phyloP scores from a whole-genome alignment of 2,797 vertebrate genomes.

The Girardinus metallicus region DNA sequence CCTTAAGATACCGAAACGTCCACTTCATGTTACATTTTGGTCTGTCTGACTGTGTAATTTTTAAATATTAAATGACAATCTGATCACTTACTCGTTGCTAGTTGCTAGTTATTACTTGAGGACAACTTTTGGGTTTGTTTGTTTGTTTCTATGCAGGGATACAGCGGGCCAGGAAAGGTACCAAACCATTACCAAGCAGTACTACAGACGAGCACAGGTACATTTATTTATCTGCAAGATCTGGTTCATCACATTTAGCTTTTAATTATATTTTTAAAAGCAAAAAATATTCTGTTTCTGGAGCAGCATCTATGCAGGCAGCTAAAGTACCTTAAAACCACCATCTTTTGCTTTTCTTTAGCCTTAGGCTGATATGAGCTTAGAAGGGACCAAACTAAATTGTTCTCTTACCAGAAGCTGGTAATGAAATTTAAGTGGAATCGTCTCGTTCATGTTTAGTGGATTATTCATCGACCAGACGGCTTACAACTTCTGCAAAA shows the following conservation, averaged over 20 bases:
- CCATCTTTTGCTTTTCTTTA: neutral
- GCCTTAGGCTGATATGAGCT: slow-evolving; percentile 24
- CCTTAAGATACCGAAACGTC: too few species aligned
- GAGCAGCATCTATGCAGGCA: neutral
- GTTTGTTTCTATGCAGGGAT: slow-evolving; percentile 83
- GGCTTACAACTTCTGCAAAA: slow-evolving; percentile 1
- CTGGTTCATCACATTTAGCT: neutral
- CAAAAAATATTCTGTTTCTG: neutral
- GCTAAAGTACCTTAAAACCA: neutral
- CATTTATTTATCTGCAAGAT: neutral
- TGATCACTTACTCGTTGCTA: too few species aligned
- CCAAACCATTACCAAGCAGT: slow-evolving; percentile 98
- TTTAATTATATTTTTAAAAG: neutral
- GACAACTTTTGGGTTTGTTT: neutral
- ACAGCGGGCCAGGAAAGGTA: slow-evolving; percentile 96
- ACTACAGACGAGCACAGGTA: slow-evolving; percentile 96
- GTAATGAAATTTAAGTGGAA: slow-evolving; percentile 28
- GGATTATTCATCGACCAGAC: slow-evolving; percentile 4
- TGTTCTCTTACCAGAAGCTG: slow-evolving; percentile 47
- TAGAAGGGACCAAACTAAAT: slow-evolving; percentile 36
- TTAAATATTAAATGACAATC: too few species aligned
- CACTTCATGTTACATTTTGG: too few species aligned
- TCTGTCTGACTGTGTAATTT: too few species aligned
- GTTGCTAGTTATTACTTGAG: too few species aligned
- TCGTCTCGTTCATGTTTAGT: slow-evolving; percentile 16